A percentile compares a stretch with the other conserved stretches of the same genome.
These are phyloP conservation scores for Dendrocincla fuliginosa DNA, from an alignment of 2,797 vertebrate species.

Conservation along the genomic window DNA sequence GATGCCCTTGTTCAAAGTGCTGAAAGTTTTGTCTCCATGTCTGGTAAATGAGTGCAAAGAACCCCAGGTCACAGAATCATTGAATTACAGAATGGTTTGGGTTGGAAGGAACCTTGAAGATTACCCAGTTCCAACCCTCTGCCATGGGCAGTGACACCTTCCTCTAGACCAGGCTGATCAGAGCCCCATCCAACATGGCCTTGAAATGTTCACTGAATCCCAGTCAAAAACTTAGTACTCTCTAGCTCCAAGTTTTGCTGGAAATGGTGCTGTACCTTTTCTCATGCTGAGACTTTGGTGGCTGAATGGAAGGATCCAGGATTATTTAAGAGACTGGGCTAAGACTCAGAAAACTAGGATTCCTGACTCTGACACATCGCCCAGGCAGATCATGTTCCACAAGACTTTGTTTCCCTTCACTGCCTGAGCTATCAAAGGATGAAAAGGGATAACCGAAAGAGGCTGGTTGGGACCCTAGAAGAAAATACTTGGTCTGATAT, in stretches of 20 bases:
- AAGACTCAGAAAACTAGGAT: neutral
- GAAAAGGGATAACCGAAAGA: neutral
- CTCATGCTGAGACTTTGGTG: neutral
- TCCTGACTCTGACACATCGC: neutral
- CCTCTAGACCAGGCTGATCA: neutral
- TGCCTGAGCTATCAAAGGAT: neutral
- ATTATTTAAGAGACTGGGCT: neutral
- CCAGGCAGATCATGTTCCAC: neutral
- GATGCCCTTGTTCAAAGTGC: neutral
- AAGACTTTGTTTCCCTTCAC: neutral
- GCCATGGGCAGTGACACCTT: neutral
- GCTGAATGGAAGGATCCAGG: neutral
- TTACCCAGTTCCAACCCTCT: neutral
- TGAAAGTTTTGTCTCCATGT: neutral
- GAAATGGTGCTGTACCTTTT: neutral
- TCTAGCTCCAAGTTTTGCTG: neutral
- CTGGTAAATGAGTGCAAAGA: neutral
- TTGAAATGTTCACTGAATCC: neutral
- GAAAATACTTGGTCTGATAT: neutral
- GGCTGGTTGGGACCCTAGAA: neutral
- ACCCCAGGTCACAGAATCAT: neutral
- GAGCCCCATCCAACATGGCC: neutral
- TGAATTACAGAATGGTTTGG: neutral
- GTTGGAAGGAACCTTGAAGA: neutral
- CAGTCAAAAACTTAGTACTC: neutral